phyloP scores from a whole-genome alignment of 2,888 invertebrate species.

The Spisula subtruncata region DNA sequence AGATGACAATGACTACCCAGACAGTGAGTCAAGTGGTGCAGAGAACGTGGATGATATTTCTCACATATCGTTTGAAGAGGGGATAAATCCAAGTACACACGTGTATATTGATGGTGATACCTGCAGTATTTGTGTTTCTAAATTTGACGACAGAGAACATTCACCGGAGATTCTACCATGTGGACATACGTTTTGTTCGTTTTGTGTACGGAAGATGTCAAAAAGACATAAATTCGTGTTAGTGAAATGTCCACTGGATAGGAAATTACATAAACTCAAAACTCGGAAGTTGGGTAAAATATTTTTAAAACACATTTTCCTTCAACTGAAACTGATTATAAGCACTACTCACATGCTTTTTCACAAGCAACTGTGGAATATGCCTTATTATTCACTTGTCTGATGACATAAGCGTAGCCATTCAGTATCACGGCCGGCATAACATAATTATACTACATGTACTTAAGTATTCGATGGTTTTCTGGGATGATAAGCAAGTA shows the following conservation, averaged over 20 bases:
- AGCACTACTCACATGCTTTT: too few relatives aligned
- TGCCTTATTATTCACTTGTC: too few relatives aligned
- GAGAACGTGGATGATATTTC: neutral
- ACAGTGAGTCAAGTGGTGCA: neutral
- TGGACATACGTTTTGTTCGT: neutral
- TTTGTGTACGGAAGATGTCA: slow-evolving; percentile 11
- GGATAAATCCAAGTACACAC: neutral
- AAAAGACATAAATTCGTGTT: neutral
- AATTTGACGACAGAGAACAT: neutral
- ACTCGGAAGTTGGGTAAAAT: neutral
- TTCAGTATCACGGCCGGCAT: too few relatives aligned
- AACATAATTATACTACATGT: too few relatives aligned
- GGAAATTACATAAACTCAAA: neutral
- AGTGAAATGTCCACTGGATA: neutral
- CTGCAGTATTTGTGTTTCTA: neutral
- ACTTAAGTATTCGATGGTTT: too few relatives aligned
- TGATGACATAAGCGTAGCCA: too few relatives aligned
- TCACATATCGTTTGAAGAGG: neutral
- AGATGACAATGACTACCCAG: neutral
- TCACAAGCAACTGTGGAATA: too few relatives aligned
- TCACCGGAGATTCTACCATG: neutral
- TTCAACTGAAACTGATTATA: too few relatives aligned
- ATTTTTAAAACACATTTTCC: too few relatives aligned
- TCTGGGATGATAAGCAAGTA: too few relatives aligned
- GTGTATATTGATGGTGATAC: slow-evolving; percentile 1